These are phyloP conservation scores for Eugnorisma glareosa DNA, from an alignment of 2,888 invertebrate species.

Conservation along the genomic window DNA sequence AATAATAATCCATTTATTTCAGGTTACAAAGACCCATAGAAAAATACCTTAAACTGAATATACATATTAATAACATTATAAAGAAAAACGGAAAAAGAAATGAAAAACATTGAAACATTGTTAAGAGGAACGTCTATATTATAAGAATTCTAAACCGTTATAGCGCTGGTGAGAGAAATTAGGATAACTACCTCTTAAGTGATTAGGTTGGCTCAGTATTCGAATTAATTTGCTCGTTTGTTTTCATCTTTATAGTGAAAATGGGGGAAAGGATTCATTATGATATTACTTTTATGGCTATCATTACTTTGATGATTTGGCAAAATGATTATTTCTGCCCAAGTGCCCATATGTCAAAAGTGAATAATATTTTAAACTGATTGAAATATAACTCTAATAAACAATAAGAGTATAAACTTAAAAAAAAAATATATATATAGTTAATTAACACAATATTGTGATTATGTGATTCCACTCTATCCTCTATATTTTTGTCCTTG, in stretches of 20 bases:
- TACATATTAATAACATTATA: too few species aligned
- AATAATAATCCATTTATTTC: too few species aligned
- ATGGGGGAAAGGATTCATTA: not conserved
- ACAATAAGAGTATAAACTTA: not conserved
- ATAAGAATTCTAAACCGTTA: conserved; percentile 19
- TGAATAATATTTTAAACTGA: not conserved
- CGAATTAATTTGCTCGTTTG: conserved; percentile 11
- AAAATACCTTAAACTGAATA: too few species aligned
- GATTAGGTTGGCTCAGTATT: conserved; percentile 22
- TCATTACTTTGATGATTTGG: not conserved
- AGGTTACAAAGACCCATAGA: too few species aligned
- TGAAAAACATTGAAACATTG: too few species aligned
- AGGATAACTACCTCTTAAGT: conserved; percentile 25
- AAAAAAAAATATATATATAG: too few species aligned
- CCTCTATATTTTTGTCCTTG: not conserved
- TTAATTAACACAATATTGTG: too few species aligned
- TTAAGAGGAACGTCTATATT: not conserved
- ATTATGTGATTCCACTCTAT: not conserved
- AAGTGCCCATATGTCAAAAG: not conserved
- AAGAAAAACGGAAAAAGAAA: too few species aligned
- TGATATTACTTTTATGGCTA: conserved; percentile 7
- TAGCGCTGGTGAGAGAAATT: conserved; percentile 13
- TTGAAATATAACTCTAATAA: not conserved
- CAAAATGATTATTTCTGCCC: not conserved
- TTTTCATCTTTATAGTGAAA: conserved; percentile 7